phyloP scores from a whole-genome alignment of 2,113 vertebrate genomes.

The Sardina pilchardus region DNA sequence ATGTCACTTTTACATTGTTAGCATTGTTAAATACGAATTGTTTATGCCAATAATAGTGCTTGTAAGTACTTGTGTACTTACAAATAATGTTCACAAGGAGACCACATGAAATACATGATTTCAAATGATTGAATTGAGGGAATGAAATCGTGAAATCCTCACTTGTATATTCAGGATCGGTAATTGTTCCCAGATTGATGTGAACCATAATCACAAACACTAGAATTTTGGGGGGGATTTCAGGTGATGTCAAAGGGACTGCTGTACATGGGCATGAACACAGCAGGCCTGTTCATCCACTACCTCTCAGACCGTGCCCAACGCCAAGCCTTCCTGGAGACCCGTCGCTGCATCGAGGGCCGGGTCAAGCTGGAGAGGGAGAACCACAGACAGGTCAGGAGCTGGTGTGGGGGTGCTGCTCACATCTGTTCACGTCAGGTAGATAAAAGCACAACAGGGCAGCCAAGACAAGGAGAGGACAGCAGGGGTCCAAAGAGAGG shows the following conservation, averaged over 20 bases:
- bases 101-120: too few relatives aligned
- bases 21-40: too few relatives aligned
- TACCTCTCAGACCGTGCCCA: constrained; percentile 88
- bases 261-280: constrained; percentile 90
- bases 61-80: too few relatives aligned
- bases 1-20: too few relatives aligned
- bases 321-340: constrained; percentile 89
- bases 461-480: background rate
- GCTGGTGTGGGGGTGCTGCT: background rate
- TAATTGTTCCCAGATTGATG: too few relatives aligned
- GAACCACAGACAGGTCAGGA: constrained; percentile 86
- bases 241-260: constrained; percentile 82
- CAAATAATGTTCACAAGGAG: too few relatives aligned
- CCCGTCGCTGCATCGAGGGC: constrained; percentile 85
- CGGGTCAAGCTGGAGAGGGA: constrained; percentile 84
- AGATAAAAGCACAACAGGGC: background rate
- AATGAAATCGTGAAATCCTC: too few relatives aligned
- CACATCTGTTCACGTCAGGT: background rate
- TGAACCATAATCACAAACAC: background rate
- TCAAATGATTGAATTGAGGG: too few relatives aligned
- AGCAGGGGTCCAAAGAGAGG: too few relatives aligned
- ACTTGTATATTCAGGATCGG: too few relatives aligned
- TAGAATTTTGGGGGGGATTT: background rate
- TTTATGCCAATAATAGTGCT: too few relatives aligned
- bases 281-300: constrained; percentile 87